phyloP scores from a whole-genome alignment of 2,113 vertebrate genomes.

The Dromiciops gliroides region DNA sequence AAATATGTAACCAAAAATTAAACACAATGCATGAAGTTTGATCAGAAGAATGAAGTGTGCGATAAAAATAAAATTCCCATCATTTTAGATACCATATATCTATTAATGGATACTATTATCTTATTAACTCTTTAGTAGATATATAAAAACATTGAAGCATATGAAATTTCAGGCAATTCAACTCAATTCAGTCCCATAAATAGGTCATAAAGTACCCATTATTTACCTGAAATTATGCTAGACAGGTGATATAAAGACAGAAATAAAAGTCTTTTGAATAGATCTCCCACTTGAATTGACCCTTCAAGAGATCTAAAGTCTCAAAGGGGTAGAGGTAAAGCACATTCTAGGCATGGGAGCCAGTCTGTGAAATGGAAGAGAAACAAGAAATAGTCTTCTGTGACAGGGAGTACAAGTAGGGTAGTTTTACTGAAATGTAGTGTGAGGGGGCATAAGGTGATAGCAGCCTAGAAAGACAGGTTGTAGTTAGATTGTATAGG shows the following conservation, averaged over 20 bases:
- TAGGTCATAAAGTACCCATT: background rate
- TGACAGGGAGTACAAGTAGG: background rate
- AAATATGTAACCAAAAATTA: background rate
- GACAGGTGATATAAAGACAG: background rate
- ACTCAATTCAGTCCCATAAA: background rate
- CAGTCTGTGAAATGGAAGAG: background rate
- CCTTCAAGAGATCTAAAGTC: background rate
- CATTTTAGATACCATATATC: background rate
- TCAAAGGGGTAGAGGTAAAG: background rate
- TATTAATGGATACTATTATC: background rate
- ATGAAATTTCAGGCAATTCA: slow-evolving; percentile 16
- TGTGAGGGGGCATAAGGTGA: background rate
- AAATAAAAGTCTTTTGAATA: background rate
- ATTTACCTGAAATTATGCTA: background rate
- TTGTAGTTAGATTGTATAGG: background rate
- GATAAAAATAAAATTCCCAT: background rate
- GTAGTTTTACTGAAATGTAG: background rate
- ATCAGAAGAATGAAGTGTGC: background rate
- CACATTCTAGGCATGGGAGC: background rate
- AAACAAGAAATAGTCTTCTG: background rate
- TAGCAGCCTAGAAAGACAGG: background rate
- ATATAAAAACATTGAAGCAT: background rate
- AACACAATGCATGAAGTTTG: too few relatives aligned
- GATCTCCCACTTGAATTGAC: background rate
- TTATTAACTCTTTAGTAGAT: background rate